Evolutionary conservation across 2,113 vertebrate genomes (phyloP).

Genomic region (Pogona vitticeps): DNA sequence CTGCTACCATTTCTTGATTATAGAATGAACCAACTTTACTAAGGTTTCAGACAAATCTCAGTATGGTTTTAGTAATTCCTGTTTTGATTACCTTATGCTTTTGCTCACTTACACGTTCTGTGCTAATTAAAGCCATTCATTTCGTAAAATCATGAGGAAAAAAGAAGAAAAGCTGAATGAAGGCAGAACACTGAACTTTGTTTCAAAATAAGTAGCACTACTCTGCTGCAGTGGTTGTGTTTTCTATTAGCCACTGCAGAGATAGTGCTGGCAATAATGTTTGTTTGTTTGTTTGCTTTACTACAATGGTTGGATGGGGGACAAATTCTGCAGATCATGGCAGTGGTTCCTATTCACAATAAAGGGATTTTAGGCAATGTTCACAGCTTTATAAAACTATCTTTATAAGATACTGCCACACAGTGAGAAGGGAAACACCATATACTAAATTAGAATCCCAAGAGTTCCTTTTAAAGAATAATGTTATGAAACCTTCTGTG

Average conservation of each 20-base stretch:
- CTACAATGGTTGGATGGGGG: slow-evolving; percentile 23
- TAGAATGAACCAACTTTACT: not conserved
- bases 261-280: slow-evolving; percentile 60
- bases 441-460: slow-evolving; percentile 3
- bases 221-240: slow-evolving; percentile 37
- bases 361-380: slow-evolving; percentile 56
- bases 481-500: not conserved
- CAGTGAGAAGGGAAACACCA: not conserved
- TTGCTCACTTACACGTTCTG: slow-evolving; percentile 25
- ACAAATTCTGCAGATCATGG: slow-evolving; percentile 10
- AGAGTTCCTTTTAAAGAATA: not conserved
- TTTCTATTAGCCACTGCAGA: slow-evolving; percentile 49
- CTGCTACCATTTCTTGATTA: not conserved
- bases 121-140: slow-evolving; percentile 46
- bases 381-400: slow-evolving; percentile 52
- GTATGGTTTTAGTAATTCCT: not conserved
- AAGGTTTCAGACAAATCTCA: not conserved
- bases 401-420: slow-evolving; percentile 43
- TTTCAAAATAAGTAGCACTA: slow-evolving; percentile 43
- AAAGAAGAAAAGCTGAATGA: fast-evolving
- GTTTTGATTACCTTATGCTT: slow-evolving; percentile 8
- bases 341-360: slow-evolving; percentile 64
- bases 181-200: not conserved
- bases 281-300: slow-evolving; percentile 20
- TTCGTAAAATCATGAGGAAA: not conserved